Conservation (phyloP, 2,888 invertebrate species). For the Drosophila stalkeri region DNA sequence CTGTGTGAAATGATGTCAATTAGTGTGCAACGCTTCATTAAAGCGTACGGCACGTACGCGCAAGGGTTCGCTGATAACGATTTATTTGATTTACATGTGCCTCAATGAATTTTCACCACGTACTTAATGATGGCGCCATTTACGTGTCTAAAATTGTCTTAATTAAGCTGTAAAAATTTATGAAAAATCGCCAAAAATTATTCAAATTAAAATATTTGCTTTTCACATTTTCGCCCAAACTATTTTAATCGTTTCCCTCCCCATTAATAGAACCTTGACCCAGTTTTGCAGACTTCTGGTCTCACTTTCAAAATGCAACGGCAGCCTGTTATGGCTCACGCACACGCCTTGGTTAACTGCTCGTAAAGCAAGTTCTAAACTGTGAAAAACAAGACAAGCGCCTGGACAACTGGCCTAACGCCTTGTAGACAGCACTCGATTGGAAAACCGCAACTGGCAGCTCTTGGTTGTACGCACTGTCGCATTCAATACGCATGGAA, state of each 20-base stretch:
- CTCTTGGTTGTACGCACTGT: conserved; percentile 57
- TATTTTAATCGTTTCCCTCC: conserved; percentile 45
- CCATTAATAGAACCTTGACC: conserved; percentile 67
- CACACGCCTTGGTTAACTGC: conserved; percentile 6
- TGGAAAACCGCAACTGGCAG: conserved; percentile 66
- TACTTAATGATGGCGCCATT: conserved; percentile 67
- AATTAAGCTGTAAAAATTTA: conserved; percentile 40
- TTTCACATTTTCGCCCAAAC: conserved; percentile 44
- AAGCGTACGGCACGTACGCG: conserved; percentile 54
- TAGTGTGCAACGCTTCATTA: conserved; percentile 46
- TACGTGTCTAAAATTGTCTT: conserved; percentile 46
- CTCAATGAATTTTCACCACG: conserved; percentile 76
- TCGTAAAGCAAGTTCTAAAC: conserved; percentile 62
- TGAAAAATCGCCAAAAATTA: neutral
- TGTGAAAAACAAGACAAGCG: conserved; percentile 18
- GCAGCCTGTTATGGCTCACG: conserved; percentile 32
- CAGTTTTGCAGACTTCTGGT: conserved; percentile 39
- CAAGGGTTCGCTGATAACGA: conserved; percentile 58
- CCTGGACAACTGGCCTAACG: conserved; percentile 35
- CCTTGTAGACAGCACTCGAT: conserved; percentile 60
- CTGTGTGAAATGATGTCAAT: conserved; percentile 68
- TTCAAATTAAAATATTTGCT: conserved; percentile 17
- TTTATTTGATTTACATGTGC: conserved; percentile 48
- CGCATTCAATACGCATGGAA: conserved; percentile 62
- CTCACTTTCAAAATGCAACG: conserved; percentile 64